Percentiles rank a stretch among this genome's conserved stretches.
phyloP scores from a whole-genome alignment of 2,888 invertebrate species.

The Blastobasis adustella region DNA sequence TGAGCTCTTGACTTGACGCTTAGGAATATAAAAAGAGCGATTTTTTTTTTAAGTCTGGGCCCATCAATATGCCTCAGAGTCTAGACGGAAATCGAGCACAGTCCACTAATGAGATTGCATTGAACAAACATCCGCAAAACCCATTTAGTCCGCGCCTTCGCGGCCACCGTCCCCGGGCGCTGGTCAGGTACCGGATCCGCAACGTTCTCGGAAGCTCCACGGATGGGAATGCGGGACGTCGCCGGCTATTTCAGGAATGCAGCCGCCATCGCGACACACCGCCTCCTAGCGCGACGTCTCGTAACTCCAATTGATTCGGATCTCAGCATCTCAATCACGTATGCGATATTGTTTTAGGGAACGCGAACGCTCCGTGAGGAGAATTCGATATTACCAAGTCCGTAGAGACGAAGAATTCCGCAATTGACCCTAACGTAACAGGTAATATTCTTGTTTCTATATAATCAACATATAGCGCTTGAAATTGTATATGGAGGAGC shows the following conservation, averaged over 20 bases:
- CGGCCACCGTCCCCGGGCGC: conserved; percentile 1
- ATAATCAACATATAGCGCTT: too few species aligned
- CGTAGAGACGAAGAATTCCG: too few species aligned
- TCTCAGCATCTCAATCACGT: neutral
- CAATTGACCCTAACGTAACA: too few species aligned
- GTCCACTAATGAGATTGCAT: neutral
- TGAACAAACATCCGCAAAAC: neutral
- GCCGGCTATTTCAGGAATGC: conserved; percentile 37
- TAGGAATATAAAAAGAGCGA: too few species aligned
- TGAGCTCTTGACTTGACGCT: too few species aligned
- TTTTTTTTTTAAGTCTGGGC: neutral
- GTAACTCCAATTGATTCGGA: neutral
- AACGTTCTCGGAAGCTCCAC: conserved; percentile 52
- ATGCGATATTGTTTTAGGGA: neutral
- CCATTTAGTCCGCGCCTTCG: neutral
- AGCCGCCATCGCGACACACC: conserved; percentile 19
- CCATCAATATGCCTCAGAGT: neutral
- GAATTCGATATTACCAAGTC: too few species aligned
- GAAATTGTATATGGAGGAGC: too few species aligned
- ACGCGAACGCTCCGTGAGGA: neutral
- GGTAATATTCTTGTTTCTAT: too few species aligned
- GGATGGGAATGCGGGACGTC: conserved; percentile 59
- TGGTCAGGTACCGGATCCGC: conserved; percentile 42
- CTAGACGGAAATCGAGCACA: neutral
- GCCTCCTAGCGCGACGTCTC: conserved; percentile 24